Evolutionary conservation across 2,797 vertebrate species (phyloP), one percentile per base, ranked within the genome.

Genomic region (Gallinago nigripennis): DNA sequence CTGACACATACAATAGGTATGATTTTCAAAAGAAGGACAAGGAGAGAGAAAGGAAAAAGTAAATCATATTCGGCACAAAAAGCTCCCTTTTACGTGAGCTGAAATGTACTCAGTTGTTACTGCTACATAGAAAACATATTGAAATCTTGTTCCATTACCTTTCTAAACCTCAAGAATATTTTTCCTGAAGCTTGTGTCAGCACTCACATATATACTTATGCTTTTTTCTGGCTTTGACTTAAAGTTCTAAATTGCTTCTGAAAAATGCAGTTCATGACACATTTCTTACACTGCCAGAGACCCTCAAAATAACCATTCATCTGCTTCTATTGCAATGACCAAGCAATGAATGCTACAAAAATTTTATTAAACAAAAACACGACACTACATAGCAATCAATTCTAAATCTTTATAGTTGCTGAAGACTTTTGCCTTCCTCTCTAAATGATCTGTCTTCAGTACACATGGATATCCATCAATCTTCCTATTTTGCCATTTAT

Each of bases 281-380:
- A 71, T 50, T 93, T 82, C 60, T 90, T 94, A 86, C 23, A 31
- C 54, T 90, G 86, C 37, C 86, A 96, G 35, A 94, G 71, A 92
- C 53, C 31, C 39, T 88, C 69, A 86, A 79, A 91, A 90, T 92
- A 95, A 75, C 23, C 18, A 94, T 94, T 95, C 33, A 94, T 94
- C 80, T 92, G 27, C 33, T 82, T 87, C 64, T 88, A n/a, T 75
- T 84, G 48, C 77, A 93, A 96, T 75, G 88, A 87, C 68, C 64
- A 81, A 75, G 33, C 69, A 93, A 90, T 86, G 81, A 95, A 90
- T 71, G 35, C 60, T 73, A 48, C 73, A 96, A 95, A 96, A 69
- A 72, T 15, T 73, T 92, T 95, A 94, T 81, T 77, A 95, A 97
- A 94, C 57, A 96, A 90, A 94, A 96, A 83, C 77, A 53, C 1